Evolutionary conservation across 2,113 vertebrate genomes (phyloP), one percentile per base, ranked within the genome.

Genomic region (Natator depressus): DNA sequence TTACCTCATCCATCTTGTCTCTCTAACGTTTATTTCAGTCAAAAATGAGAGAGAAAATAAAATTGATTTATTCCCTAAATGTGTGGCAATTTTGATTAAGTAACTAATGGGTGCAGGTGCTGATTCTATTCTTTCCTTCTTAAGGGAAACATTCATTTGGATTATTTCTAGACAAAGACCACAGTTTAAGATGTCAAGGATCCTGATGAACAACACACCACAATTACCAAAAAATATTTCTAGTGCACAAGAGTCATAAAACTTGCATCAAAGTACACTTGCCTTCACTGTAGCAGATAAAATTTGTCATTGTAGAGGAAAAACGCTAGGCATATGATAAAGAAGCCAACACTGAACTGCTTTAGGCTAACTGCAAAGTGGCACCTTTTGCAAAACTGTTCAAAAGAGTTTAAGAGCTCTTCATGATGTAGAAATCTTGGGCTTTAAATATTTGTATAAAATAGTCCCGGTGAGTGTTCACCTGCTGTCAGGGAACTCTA

Each of bases 101-200:
- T 97, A 95, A 97, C 95, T 93, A 94, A 91, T 25, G 81, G 93
- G 94, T 88, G 94, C 92, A 96, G 89, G 96, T 97, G 94, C 92
- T 95, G 92, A 88, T 96, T 94, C 91, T 75, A 96, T 89, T 95
- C 90, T 89, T 35, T 84, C 55, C 91, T 96, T 95, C 95, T 95
- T 93, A 97, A 59, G 42, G 89, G 76, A 96, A 96, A 94, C 80
- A 93, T 10, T 4, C 0, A 78, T 5, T 29, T 29, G 25, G 22
- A 24, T 16, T 78, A 72, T 78, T 14, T 78, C 25, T 78, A 91
- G n/a, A 96, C 84, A 94, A 92, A 95, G 84, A 92, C 22, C 57
- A 89, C 95, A 76, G 89, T 94, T 95, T 95, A 75, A 82, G 91
- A 93, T 96, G 93, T 93, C 93, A 89, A 50, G 17, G 65, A 27